phyloP scores from a whole-genome alignment of 2,797 vertebrate species.

The Argyrosomus regius region DNA sequence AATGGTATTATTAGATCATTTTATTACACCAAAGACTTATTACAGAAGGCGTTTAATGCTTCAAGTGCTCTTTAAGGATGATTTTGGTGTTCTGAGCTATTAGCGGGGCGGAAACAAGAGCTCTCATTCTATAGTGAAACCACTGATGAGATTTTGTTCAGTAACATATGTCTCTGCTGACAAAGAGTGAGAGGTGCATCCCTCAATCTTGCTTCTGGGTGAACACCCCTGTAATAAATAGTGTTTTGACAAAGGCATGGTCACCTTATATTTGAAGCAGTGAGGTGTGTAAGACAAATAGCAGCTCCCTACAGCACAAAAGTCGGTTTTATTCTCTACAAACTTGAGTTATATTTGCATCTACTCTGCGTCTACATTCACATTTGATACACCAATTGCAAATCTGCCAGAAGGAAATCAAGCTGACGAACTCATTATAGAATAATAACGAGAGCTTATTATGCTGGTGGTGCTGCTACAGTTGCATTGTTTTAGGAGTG shows the following conservation, averaged over 20 bases:
- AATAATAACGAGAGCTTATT: conserved; percentile 6
- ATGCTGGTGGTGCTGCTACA: background rate
- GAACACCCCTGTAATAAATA: background rate
- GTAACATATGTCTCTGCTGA: background rate
- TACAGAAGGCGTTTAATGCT: background rate
- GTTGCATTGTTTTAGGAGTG: background rate
- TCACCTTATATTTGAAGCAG: background rate
- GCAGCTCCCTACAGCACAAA: background rate
- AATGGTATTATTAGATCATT: background rate
- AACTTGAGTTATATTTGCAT: background rate
- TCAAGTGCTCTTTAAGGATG: background rate
- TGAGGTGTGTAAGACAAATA: background rate
- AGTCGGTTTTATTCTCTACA: background rate
- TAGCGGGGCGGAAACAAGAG: too few species aligned
- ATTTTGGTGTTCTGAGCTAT: background rate
- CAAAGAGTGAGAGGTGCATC: background rate
- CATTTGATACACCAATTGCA: conserved; percentile 19
- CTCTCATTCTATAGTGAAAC: background rate
- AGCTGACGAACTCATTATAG: background rate
- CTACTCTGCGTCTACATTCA: background rate
- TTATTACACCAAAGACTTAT: background rate
- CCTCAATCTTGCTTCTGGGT: background rate
- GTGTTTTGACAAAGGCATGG: background rate
- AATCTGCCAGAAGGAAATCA: conserved; percentile 11
- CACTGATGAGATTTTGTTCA: background rate